A percentile compares a stretch with the other conserved stretches of the same genome.
Evolutionary conservation across 2,888 invertebrate species (phyloP).

Genomic region (Calephelis perditalis): DNA sequence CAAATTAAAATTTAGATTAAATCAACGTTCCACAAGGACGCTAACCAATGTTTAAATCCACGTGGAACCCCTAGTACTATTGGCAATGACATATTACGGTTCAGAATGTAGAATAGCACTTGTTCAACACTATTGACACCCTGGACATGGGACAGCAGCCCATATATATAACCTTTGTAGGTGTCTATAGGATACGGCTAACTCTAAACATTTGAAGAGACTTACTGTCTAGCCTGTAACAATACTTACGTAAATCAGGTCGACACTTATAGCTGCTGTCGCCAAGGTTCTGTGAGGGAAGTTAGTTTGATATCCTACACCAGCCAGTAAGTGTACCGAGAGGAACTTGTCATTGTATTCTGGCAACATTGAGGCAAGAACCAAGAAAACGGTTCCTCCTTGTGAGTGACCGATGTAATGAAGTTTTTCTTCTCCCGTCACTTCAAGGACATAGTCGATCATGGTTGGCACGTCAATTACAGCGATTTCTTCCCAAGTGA

Average conservation of each 20-base stretch:
- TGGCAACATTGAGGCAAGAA: conserved; percentile 44
- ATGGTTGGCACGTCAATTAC: conserved; percentile 48
- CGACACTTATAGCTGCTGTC: conserved; percentile 33
- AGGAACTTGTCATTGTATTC: conserved; percentile 51
- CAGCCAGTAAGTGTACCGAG: conserved; percentile 51
- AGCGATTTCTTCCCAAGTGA: conserved; percentile 57
- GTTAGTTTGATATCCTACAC: conserved; percentile 45
- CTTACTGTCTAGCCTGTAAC: neutral
- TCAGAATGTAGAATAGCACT: too few relatives aligned
- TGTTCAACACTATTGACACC: too few relatives aligned
- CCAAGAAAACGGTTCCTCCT: conserved; percentile 52
- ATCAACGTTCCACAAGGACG: too few relatives aligned
- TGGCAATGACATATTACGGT: too few relatives aligned
- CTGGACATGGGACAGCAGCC: too few relatives aligned
- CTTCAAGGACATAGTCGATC: conserved; percentile 48
- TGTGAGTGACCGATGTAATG: conserved; percentile 64
- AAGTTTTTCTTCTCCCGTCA: conserved; percentile 41
- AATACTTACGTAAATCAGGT: conserved; percentile 50
- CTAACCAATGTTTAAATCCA: too few relatives aligned
- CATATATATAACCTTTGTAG: too few relatives aligned
- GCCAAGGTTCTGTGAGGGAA: conserved; percentile 40
- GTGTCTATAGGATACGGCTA: too few relatives aligned
- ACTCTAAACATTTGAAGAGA: too few relatives aligned
- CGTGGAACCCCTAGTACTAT: too few relatives aligned
- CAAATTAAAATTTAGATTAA: too few relatives aligned